A percentile compares a stretch with the other conserved stretches of the same genome.
phyloP scores from a whole-genome alignment of 1,140 invertebrate species.

The Drosophila kanapiae region DNA sequence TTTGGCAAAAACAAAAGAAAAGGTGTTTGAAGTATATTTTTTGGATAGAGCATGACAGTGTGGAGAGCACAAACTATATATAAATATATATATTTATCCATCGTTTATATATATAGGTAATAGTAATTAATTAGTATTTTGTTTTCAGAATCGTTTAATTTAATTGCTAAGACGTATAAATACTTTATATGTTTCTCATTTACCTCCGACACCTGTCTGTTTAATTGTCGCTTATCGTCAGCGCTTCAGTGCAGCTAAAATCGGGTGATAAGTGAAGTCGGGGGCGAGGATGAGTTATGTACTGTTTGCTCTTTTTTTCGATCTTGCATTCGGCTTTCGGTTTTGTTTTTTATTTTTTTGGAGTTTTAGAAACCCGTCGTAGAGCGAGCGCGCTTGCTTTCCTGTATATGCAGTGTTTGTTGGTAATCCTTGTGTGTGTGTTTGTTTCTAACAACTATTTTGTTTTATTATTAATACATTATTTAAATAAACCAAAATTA shows the following conservation, averaged over 20 bases:
- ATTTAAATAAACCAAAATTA: conserved; percentile 75
- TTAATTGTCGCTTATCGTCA: conserved; percentile 29
- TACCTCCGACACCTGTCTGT: conserved; percentile 48
- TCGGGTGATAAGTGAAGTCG: conserved; percentile 21
- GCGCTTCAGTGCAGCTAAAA: conserved; percentile 26
- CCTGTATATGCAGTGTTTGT: conserved; percentile 60
- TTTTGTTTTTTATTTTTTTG: conserved; percentile 3
- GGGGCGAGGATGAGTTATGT: conserved; percentile 32
- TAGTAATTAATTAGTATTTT: conserved; percentile 75
- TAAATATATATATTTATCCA: conserved; percentile 61
- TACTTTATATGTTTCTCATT: conserved; percentile 66
- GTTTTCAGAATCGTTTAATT: conserved; percentile 71
- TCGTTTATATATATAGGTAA: conserved; percentile 64
- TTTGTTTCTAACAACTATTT: conserved; percentile 68
- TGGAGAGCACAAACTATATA: conserved; percentile 74
- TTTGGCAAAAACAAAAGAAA: conserved; percentile 50
- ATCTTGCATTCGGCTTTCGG: not conserved
- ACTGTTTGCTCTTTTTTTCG: conserved; percentile 31
- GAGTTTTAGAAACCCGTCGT: conserved; percentile 74
- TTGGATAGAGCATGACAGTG: conserved; percentile 45
- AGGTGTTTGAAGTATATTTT: conserved; percentile 39
- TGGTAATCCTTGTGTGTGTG: conserved; percentile 28
- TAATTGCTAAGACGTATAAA: conserved; percentile 82
- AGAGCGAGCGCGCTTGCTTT: conserved; percentile 54
- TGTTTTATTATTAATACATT: conserved; percentile 76